phyloP scores from a whole-genome alignment of 2,797 vertebrate species.

The Sphenopsis melanotis region DNA sequence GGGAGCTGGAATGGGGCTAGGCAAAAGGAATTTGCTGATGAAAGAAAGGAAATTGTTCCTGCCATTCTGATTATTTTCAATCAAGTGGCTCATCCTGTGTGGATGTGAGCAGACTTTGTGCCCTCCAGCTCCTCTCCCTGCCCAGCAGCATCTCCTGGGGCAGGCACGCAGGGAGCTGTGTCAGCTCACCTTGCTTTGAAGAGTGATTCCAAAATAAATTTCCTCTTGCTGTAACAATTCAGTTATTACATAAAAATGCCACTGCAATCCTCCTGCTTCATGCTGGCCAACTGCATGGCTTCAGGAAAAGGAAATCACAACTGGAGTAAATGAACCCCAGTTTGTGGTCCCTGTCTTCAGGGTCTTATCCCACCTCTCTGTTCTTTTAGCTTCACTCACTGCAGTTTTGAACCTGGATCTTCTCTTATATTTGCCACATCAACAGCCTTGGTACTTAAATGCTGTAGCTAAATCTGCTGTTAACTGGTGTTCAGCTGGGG shows the following conservation, averaged over 20 bases:
- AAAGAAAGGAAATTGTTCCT: conserved; percentile 59
- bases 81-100: background rate
- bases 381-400: background rate
- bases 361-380: background rate
- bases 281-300: background rate
- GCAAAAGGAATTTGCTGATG: conserved; percentile 51
- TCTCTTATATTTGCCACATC: background rate
- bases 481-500: background rate
- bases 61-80: conserved; percentile 38
- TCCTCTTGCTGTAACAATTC: background rate
- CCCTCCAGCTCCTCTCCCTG: background rate
- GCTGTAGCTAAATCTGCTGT: background rate
- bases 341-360: background rate
- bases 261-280: background rate
- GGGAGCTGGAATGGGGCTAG: background rate
- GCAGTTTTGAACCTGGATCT: background rate
- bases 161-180: background rate
- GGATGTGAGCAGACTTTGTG: background rate
- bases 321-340: background rate
- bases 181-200: conserved; percentile 5
- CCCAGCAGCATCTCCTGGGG: background rate
- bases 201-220: background rate
- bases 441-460: background rate
- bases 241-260: background rate
- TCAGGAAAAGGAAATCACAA: background rate